A percentile compares a stretch with the other conserved stretches of the same genome.
phyloP scores from a whole-genome alignment of 2,888 invertebrate genomes.

The Lithophane leautieri region DNA sequence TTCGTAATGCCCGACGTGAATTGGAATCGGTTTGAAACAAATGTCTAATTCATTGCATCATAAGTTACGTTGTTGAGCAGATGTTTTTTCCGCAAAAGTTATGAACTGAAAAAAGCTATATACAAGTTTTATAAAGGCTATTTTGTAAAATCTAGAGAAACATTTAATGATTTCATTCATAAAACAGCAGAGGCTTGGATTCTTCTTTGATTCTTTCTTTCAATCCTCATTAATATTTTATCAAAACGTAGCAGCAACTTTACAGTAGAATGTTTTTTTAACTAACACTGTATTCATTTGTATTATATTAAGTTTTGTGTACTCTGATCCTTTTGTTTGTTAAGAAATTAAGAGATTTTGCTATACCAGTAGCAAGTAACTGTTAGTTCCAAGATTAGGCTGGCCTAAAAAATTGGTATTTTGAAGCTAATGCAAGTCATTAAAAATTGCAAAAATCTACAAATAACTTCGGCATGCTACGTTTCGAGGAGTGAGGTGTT shows the following conservation, averaged over 20 bases:
- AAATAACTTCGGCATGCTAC: neutral
- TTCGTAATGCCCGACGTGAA: too few relatives aligned
- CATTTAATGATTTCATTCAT: neutral
- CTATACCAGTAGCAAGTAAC: neutral
- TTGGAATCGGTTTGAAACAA: too few relatives aligned
- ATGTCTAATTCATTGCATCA: too few relatives aligned
- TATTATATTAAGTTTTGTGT: neutral
- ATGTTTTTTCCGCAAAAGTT: neutral
- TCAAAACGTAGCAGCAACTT: neutral
- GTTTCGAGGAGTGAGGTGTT: constrained; percentile 26
- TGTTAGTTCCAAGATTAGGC: neutral
- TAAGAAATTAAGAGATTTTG: neutral
- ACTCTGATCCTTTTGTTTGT: neutral
- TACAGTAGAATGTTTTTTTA: neutral
- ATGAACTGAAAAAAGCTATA: neutral
- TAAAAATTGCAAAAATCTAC: neutral
- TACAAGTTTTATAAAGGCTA: too few relatives aligned
- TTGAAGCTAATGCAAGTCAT: neutral
- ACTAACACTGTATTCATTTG: neutral
- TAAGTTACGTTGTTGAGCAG: too few relatives aligned
- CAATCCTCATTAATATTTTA: too few relatives aligned
- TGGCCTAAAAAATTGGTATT: neutral
- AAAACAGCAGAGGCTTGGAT: neutral
- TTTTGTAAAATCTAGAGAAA: neutral
- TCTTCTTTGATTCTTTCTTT: neutral